These are phyloP conservation scores for Catostylus mosaicus DNA, from an alignment of 30 jellyfish, hydroid and myxozoan species.

Conservation along the genomic window DNA sequence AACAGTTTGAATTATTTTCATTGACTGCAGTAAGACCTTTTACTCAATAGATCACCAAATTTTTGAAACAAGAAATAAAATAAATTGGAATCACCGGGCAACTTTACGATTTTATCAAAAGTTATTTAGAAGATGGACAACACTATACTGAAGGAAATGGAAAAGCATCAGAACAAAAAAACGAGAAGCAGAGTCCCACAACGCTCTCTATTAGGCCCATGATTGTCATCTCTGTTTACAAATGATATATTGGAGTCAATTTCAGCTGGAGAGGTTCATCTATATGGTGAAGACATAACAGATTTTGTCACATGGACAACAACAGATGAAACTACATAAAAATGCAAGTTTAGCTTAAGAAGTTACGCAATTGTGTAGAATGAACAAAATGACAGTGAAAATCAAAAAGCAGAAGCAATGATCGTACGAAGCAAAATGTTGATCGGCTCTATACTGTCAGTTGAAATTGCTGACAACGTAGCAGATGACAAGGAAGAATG, in stretches of 20 bases:
- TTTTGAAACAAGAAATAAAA: constrained; percentile 41
- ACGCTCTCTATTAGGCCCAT: constrained; percentile 70
- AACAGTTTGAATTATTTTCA: constrained; percentile 49
- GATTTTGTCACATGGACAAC: constrained; percentile 12
- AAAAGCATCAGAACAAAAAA: constrained; percentile 26
- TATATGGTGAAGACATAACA: constrained; percentile 23
- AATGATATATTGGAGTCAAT: constrained; percentile 17
- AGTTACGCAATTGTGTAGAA: constrained; percentile 35
- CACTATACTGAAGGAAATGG: constrained; percentile 58
- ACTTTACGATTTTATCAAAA: constrained; percentile 6
- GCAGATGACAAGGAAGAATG: background rate
- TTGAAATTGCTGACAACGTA: constrained; percentile 10
- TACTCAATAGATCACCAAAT: constrained; percentile 53
- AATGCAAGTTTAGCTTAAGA: constrained; percentile 25
- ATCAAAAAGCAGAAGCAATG: constrained; percentile 20
- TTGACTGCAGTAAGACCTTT: constrained; percentile 69
- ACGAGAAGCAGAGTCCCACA: constrained; percentile 53
- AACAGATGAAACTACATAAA: constrained; percentile 28
- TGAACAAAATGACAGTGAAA: constrained; percentile 22
- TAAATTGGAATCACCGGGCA: constrained; percentile 48
- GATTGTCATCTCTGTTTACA: background rate
- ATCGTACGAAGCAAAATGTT: background rate
- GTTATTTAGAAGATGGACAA: constrained; percentile 34
- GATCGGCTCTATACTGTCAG: background rate
- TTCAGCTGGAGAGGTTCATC: constrained; percentile 30